phyloP scores from a whole-genome alignment of 2,888 invertebrate genomes.

The Lithophane ornitopus region DNA sequence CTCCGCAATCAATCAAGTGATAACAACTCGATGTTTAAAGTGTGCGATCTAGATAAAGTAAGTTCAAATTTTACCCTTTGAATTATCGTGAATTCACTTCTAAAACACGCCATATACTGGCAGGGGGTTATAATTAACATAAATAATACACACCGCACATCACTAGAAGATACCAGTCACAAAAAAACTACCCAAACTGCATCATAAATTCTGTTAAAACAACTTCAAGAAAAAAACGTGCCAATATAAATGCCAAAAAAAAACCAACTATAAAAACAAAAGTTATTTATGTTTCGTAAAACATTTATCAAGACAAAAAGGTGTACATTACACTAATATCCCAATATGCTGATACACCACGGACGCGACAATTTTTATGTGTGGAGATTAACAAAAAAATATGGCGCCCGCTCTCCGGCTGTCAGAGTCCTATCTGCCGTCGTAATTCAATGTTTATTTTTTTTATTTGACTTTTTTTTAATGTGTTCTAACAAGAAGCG shows the following conservation, averaged over 20 bases:
- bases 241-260: constrained; percentile 60
- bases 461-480: constrained; percentile 75
- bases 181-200: constrained; percentile 25
- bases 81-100: constrained; percentile 25
- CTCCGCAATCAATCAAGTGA: constrained; percentile 21
- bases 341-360: constrained; percentile 71
- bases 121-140: constrained; percentile 35
- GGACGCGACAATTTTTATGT: constrained; percentile 74
- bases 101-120: constrained; percentile 21
- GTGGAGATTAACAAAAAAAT: constrained; percentile 75
- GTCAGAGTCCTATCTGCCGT: constrained; percentile 77
- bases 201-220: constrained; percentile 56
- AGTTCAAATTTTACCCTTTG: constrained; percentile 25
- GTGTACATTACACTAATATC: constrained; percentile 70
- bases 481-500: constrained; percentile 73
- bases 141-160: constrained; percentile 27
- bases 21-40: constrained; percentile 21
- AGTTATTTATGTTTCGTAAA: constrained; percentile 64
- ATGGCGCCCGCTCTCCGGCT: constrained; percentile 72
- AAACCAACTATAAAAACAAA: constrained; percentile 50
- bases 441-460: constrained; percentile 78
- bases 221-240: constrained; percentile 43
- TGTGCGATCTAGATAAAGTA: constrained; percentile 23
- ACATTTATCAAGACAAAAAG: constrained; percentile 69
- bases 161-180: constrained; percentile 29